Percentiles rank a stretch among this genome's conserved stretches.
These are phyloP conservation scores for Zaprionus kolodkinae DNA, from an alignment of 1,140 invertebrate species.

Conservation along the genomic window DNA sequence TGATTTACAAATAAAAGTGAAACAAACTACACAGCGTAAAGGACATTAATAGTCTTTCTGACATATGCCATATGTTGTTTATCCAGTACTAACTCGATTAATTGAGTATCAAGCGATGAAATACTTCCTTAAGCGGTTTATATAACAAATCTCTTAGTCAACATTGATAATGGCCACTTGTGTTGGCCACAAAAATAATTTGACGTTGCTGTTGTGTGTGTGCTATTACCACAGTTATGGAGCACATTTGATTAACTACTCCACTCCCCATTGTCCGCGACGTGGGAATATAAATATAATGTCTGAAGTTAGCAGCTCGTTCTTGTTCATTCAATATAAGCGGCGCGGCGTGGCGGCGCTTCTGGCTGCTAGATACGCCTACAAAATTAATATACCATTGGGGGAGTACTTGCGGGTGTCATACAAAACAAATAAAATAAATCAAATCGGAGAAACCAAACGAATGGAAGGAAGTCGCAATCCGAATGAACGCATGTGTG, in stretches of 20 bases:
- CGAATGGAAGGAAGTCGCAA: conserved; percentile 76
- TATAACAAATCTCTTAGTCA: conserved; percentile 44
- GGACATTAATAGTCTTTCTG: not conserved
- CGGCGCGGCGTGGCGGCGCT: conserved; percentile 18
- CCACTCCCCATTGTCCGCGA: conserved; percentile 12
- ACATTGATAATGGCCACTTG: conserved; percentile 51
- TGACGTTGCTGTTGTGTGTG: conserved; percentile 17
- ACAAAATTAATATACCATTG: conserved; percentile 78
- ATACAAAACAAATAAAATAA: conserved; percentile 84
- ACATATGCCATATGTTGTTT: not conserved
- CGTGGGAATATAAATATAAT: conserved; percentile 57
- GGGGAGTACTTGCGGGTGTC: conserved; percentile 78
- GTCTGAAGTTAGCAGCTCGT: conserved; percentile 61
- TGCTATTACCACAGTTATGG: conserved; percentile 47
- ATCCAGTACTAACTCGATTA: conserved; percentile 5
- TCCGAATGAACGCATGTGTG: conserved; percentile 66
- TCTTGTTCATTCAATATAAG: conserved; percentile 39
- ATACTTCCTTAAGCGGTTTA: conserved; percentile 5
- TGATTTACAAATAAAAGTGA: not conserved
- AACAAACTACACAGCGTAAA: not conserved
- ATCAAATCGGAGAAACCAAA: conserved; percentile 69
- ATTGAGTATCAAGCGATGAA: conserved; percentile 23
- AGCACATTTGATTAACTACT: conserved; percentile 68
- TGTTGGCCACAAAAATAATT: conserved; percentile 30
- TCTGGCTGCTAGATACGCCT: conserved; percentile 69